phyloP scores from a whole-genome alignment of 2,888 invertebrate genomes.

The Eristalis pertinax region DNA sequence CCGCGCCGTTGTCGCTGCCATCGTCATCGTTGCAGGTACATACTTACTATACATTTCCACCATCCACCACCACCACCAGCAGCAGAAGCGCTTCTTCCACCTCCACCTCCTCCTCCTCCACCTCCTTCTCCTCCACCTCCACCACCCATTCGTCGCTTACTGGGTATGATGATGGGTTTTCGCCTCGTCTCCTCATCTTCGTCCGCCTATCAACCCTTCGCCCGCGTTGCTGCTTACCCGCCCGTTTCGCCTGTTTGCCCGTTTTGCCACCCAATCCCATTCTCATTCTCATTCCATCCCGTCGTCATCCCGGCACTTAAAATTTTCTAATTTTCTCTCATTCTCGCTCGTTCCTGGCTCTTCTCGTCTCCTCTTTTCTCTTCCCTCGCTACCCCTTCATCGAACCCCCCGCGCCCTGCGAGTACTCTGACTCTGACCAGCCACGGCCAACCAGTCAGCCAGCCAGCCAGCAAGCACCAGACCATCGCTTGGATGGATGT shows the following conservation, averaged over 20 bases:
- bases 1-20: slow-evolving; percentile 70
- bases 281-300: not conserved
- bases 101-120: not conserved
- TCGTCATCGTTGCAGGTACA: slow-evolving; percentile 67
- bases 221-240: not conserved
- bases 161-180: slow-evolving; percentile 6
- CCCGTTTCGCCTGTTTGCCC: not conserved
- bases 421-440: not conserved
- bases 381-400: not conserved
- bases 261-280: slow-evolving; percentile 5
- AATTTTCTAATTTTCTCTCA: slow-evolving; percentile 69
- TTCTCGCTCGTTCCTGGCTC: slow-evolving; percentile 17
- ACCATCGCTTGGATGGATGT: slow-evolving; percentile 28
- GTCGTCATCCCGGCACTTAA: slow-evolving; percentile 29
- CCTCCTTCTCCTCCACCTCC: not conserved
- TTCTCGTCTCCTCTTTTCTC: not conserved
- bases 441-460: slow-evolving; percentile 10
- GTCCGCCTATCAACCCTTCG: not conserved
- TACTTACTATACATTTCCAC: slow-evolving; percentile 44
- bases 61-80: not conserved
- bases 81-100: not conserved
- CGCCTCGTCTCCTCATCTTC: not conserved
- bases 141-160: not conserved
- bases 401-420: not conserved
- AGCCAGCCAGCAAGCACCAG: not conserved